Evolutionary conservation across 2,797 vertebrate species (phyloP), one percentile per base, ranked within the genome.

Genomic region (Chelon labrosus): DNA sequence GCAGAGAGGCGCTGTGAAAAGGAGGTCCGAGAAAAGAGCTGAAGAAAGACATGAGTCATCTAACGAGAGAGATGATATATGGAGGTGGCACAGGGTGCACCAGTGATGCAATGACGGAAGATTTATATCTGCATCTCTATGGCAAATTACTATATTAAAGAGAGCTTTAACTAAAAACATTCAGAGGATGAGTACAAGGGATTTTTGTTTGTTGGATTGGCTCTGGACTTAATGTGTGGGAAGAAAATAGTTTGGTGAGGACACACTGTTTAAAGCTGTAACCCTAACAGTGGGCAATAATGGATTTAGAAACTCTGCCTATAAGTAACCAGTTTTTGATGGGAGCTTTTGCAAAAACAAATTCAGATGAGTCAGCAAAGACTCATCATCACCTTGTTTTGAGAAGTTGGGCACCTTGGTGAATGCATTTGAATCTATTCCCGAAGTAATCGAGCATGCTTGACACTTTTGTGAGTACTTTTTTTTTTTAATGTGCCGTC

Each of bases 101-200:
- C 77, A 49, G 70, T 63, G 90, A 95, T 95, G 95, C 94, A 90
- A 93, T 92, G 89, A 91, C 88, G 92, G 91, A 81, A 94, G 92
- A 95, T 94, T 96, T 96, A 94, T 89, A 94, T 95, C 92, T 92
- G 83, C 79, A 84, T 90, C 87, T 90, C 84, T 62, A 41, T 55
- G 70, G 66, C 83, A 88, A 95, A 96, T 89, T 92, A 91, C 93
- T 93, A 57, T 31, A 14, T 71, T 58, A 7, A 75, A 91, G 85
- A 86, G 42, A 8, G 25, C 25, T 31, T 76, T 69, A 58, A 73
- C n/a, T 38, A 55, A 50, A 80, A 57, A 64, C 39, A 77, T 65
- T 54, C 46, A 61, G 9, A 55, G 46, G 63, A 50, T 58, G 59
- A 75, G 56, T 7, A 55, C 22, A 52, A 47, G 41, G 9, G 37